These are phyloP conservation scores for Peromyscus nudipes DNA, from an alignment of 2,797 vertebrate species.

Conservation along the genomic window DNA sequence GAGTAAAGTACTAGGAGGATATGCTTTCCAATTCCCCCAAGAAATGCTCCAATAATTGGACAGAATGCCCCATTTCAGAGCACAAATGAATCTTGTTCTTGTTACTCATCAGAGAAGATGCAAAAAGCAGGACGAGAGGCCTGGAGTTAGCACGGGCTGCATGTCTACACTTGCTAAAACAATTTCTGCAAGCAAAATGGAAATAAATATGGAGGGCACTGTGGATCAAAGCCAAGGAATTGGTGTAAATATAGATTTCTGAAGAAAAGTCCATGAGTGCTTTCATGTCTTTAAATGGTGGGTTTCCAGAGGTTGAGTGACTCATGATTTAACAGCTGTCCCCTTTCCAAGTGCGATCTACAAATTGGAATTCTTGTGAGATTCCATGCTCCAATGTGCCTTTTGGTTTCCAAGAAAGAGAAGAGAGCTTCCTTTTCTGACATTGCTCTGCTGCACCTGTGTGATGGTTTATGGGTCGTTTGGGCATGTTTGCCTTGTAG, in stretches of 20 bases:
- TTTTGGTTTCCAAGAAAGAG: conserved; percentile 45
- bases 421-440: conserved; percentile 9
- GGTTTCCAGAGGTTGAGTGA: conserved; percentile 37
- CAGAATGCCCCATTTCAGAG: conserved; percentile 34
- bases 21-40: not conserved
- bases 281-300: conserved; percentile 45
- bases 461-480: not conserved
- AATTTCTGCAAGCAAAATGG: conserved; percentile 25
- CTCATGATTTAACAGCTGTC: conserved; percentile 13
- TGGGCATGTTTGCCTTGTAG: not conserved
- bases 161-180: conserved; percentile 49
- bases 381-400: not conserved
- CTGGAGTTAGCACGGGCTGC: not conserved
- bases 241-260: conserved; percentile 66
- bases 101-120: not conserved
- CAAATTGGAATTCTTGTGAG: conserved; percentile 42
- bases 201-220: conserved; percentile 35
- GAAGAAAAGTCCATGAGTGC: conserved; percentile 40
- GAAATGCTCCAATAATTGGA: conserved; percentile 10
- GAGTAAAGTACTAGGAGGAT: not conserved
- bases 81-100: conserved; percentile 14
- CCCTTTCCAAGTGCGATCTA: not conserved
- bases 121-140: not conserved
- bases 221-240: conserved; percentile 57
- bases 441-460: not conserved